Evolutionary conservation across 2,113 vertebrate genomes (phyloP).

Genomic region (Tretioscincus oriximinensis): DNA sequence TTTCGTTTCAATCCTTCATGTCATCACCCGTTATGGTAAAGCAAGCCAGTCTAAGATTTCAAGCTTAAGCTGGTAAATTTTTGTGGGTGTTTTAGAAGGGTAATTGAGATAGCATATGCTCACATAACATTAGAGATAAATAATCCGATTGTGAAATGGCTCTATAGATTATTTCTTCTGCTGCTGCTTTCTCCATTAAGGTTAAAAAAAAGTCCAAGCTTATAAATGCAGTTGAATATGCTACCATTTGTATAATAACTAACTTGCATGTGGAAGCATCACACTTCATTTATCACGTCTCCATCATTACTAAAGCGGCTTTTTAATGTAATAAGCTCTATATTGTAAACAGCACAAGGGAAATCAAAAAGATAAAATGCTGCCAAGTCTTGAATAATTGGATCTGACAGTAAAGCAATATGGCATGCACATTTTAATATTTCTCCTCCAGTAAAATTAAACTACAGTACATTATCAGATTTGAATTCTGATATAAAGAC

Average conservation of each 20-base stretch:
- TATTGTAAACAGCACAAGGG: conserved; percentile 13
- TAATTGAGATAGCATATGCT: conserved; percentile 47
- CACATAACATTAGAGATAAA: conserved; percentile 25
- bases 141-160: conserved; percentile 11
- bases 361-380: conserved; percentile 22
- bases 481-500: not conserved
- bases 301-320: conserved; percentile 27
- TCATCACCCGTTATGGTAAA: conserved; percentile 30
- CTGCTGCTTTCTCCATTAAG: conserved; percentile 11
- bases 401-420: conserved; percentile 12
- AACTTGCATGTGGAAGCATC: conserved; percentile 27
- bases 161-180: conserved; percentile 4
- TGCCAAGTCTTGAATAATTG: not conserved
- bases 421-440: conserved; percentile 17
- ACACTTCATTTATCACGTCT: not conserved
- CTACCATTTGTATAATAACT: conserved; percentile 35
- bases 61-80: conserved; percentile 38
- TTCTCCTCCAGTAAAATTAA: conserved; percentile 18
- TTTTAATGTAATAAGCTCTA: conserved; percentile 17
- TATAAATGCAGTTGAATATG: conserved; percentile 39
- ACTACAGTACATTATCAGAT: not conserved
- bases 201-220: not conserved
- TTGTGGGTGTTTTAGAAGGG: conserved; percentile 32
- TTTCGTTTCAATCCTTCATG: conserved; percentile 21
- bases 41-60: conserved; percentile 33